phyloP scores from a whole-genome alignment of 1,140 invertebrate species.

The Littorina saxatilis region DNA sequence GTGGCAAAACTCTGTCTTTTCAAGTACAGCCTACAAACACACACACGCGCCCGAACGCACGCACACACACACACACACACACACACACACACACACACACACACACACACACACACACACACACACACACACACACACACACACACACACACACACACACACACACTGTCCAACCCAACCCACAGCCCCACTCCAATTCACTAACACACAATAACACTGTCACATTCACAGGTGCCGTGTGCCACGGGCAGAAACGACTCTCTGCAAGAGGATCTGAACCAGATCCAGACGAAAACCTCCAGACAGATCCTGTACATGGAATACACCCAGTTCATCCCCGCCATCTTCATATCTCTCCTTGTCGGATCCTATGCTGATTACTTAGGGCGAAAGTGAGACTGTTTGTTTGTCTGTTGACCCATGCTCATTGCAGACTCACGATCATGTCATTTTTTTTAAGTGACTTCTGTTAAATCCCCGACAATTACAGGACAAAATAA shows the following conservation, averaged over 20 bases:
- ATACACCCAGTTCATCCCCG: background rate
- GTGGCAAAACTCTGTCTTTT: background rate
- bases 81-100: too few species aligned
- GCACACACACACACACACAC: too few species aligned
- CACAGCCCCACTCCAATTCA: too few species aligned
- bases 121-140: too few species aligned
- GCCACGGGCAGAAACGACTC: background rate
- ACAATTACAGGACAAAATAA: too few species aligned
- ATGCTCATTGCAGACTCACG: background rate
- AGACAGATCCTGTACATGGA: background rate
- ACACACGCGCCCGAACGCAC: too few species aligned
- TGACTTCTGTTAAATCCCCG: too few species aligned
- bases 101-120: too few species aligned
- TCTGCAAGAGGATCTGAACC: background rate
- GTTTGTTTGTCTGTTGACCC: background rate
- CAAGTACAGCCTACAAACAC: too few species aligned
- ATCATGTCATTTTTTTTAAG: background rate
- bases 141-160: too few species aligned
- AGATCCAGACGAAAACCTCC: background rate
- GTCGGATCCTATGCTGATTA: slow-evolving; percentile 43
- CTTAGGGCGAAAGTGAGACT: slow-evolving; percentile 30
- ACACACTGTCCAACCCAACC: too few species aligned
- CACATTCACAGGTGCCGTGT: background rate
- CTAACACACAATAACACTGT: too few species aligned
- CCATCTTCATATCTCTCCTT: slow-evolving; percentile 32